Base-by-base conservation (phyloP, 2,888 invertebrate species). In the Coremacera marginata region DNA sequence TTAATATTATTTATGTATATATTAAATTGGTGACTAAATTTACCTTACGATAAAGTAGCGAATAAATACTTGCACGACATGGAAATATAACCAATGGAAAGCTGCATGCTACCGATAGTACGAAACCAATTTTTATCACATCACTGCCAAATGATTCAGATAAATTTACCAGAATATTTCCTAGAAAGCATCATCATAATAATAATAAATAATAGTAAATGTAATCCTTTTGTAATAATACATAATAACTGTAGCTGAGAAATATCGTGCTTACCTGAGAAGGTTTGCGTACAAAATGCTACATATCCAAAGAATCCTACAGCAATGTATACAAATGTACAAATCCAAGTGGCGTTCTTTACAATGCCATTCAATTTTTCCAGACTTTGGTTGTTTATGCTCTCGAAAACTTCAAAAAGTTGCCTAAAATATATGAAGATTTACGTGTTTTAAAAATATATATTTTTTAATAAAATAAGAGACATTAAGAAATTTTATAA, bases 1-100 rank as follows among this genome's bases (percentile, higher is more conserved):
- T 16, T 55, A 52, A 44, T 52, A 65, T 22, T 51, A 25, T 67
- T 74, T 5, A 27, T 67, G 22, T 37, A 27, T 19, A 22, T 19
- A 67, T 1, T 60, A 2, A 4, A 22, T 25, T 22, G 22, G 27
- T 27, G 19, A 25, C n/a, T n/a, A n/a, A n/a, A n/a, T n/a, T 89
- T 90, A 96, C 96, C 92, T 94, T 93, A 86, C 93, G 93, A 86
- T 95, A 98, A 7, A 98, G 90, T 77, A 99, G 92, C 0, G 98
- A 98, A 90, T 97, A 95, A 31, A 99, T 91, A 86, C 98, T 97
- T 14, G 96, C 96, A 78, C 99, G 91, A 86, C 98, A 98, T 0
- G 99, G 99, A 89, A 98, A 98, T 88, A 99, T 96, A 83, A 98
- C 96, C 81, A 99, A 92, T 0, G 99, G 99, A 90, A 99, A 98